Evolutionary conservation across 2,888 invertebrate genomes (phyloP).

Genomic region (Macaria notata): DNA sequence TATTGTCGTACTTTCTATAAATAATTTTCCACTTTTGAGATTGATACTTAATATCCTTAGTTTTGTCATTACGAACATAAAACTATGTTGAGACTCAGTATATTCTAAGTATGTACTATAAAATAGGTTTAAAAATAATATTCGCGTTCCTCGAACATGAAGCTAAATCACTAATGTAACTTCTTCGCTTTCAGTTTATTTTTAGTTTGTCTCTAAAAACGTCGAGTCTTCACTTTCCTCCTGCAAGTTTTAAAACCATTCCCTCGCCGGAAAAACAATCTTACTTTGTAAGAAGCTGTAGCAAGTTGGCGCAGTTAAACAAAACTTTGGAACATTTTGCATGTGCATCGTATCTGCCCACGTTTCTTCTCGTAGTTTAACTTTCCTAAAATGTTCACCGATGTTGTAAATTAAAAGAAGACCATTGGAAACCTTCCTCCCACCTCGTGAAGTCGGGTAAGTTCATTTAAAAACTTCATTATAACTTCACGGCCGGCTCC

Average conservation of each 20-base stretch:
- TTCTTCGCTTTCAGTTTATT: too few species aligned
- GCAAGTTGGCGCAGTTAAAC: constrained; percentile 16
- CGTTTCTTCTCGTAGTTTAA: constrained; percentile 27
- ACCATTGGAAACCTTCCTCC: constrained; percentile 52
- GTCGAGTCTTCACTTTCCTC: constrained; percentile 1
- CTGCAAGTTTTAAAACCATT: constrained; percentile 17
- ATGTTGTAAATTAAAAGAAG: constrained; percentile 59
- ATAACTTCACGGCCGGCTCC: constrained; percentile 54
- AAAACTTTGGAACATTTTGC: constrained; percentile 17
- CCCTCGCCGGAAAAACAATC: constrained; percentile 17
- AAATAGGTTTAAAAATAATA: too few species aligned
- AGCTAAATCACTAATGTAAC: too few species aligned
- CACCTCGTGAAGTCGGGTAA: constrained; percentile 50
- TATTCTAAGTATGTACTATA: too few species aligned
- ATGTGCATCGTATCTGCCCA: constrained; percentile 23
- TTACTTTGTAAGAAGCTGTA: constrained; percentile 14
- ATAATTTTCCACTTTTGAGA: too few species aligned
- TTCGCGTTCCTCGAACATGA: too few species aligned
- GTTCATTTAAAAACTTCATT: constrained; percentile 69
- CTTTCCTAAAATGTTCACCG: constrained; percentile 25
- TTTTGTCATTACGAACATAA: too few species aligned
- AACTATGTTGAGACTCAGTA: too few species aligned
- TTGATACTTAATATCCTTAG: too few species aligned
- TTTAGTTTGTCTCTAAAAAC: too few species aligned
- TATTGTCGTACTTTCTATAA: too few species aligned